Base-by-base conservation (phyloP, 2,113 vertebrate species). In the Corydoras maculifer region DNA sequence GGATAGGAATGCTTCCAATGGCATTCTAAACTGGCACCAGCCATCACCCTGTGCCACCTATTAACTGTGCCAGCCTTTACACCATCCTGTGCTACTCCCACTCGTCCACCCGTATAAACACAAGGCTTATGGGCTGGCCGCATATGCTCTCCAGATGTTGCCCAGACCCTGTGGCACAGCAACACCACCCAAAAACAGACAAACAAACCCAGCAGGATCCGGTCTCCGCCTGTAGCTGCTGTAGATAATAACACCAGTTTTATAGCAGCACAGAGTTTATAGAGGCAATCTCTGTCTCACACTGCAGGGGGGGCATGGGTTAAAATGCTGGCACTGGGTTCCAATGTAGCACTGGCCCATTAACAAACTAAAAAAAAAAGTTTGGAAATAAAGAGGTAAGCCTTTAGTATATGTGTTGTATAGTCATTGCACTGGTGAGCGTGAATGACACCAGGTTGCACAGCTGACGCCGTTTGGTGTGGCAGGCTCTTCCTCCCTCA, bases 401-500 rank as follows among this genome's bases (percentile, higher is more conserved):
- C 35, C 18, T 25, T 1, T 25, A 25, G 18, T 25, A 25, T 25
- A 43, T 43, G 35, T 43, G 35, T 43, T 5, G 35, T 5, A 43
- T 8, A 43, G 4, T 8, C 35, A 43, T 43, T 4, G 35, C 35
- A 43, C 35, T 43, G 35, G 35, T 43, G 7, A 43, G 4, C 35
- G 35, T 43, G 9, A 53, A 1, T 14, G 13, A 14, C 51, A 53
- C 51, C 9, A 10, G 51, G 13, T 12, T 53, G 51, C 51, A 10
- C 5, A 5, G 13, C 10, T 1, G 51, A 11, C 49, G 13, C 51
- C 11, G 3, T 10, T 12, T 53, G 54, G 12, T 79, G 61, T 77
- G 64, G 80, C 83, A 79, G 84, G 84, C 12, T 32, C 32, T 53
- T 10, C 35, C n/a, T 32, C 61, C 31, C 50, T 58, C 51, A 13